Base-by-base conservation (phyloP, 2,888 invertebrate genomes). In the Amphipoea oculea region DNA sequence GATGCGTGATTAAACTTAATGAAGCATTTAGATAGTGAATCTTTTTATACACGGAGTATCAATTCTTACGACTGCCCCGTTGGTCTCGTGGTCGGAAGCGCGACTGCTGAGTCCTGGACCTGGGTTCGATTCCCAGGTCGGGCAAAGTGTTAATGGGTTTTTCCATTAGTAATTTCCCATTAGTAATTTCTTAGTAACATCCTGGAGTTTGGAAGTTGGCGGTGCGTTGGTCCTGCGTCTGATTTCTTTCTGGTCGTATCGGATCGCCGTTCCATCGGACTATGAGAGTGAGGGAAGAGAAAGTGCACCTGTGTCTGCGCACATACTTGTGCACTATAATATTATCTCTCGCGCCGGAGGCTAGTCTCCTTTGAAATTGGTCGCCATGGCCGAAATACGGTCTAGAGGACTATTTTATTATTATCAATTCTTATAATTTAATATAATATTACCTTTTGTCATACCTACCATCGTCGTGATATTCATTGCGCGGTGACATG, bases 401-500 rank as follows among this genome's bases (percentile, higher is more conserved):
- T 20, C 54, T 20, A 7, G n/a, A 60, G 57, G 23, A n/a, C 23
- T 57, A 57, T 23, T n/a, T 60, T 60, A n/a, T n/a, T 60, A n/a
- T 12, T n/a, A 11, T n/a, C 57, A n/a, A 11, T n/a, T 12, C n/a
- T 11, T 57, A 12, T 67, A 63, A 45, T 78, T 69, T 51, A 57
- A 69, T 78, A 42, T 17, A 54, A 60, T n/a, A 65, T 45, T 62
- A 65, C 60, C 57, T 74, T 78, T 78, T 42, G 54, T 72, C 65
- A 83, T 71, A 63, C 54, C 66, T 71, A 63, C 54, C 66, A 14
- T 51, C 51, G 14, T 66, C 45, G 12, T 78, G 74, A 79, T 81
- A 85, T 83, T 88, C 74, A 80, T 86, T 86, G 79, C 76, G 85
- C 78, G 89, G 90, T 86, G 92, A 93, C 92, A 92, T 89, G 89